phyloP scores from a whole-genome alignment of 2,113 vertebrate genomes.

The Corydoras maculifer region DNA sequence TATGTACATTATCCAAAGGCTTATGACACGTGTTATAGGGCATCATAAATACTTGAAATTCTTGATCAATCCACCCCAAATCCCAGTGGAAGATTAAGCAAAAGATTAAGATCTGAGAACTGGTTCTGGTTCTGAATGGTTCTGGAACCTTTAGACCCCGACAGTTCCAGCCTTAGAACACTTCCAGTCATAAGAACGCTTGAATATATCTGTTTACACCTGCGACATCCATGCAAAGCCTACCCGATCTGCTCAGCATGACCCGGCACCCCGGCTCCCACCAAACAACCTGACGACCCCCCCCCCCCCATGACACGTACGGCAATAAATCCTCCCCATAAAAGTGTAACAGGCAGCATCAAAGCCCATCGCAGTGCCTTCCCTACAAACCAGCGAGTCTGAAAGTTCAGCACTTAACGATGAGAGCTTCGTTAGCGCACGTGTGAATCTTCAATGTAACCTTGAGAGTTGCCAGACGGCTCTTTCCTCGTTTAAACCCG shows the following conservation, averaged over 20 bases:
- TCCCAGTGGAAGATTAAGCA: no score
- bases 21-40: no score
- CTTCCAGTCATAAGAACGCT: conserved; percentile 54
- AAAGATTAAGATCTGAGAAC: no score
- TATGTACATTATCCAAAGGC: no score
- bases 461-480: conserved; percentile 25
- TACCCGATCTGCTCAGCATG: conserved; percentile 34
- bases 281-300: background rate
- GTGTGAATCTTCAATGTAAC: conserved; percentile 22
- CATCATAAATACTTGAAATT: no score
- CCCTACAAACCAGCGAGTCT: background rate
- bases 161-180: conserved; percentile 53
- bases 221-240: conserved; percentile 6
- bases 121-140: no score
- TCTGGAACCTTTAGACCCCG: no score
- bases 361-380: background rate
- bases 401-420: background rate
- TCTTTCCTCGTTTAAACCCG: conserved; percentile 31
- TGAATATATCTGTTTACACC: conserved; percentile 71
- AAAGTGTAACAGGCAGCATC: no score
- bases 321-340: no score
- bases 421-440: background rate
- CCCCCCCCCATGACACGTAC: no score
- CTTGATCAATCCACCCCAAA: no score
- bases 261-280: conserved; percentile 30